Percentiles rank a stretch among this genome's conserved stretches.
Conservation (phyloP, 1,140 invertebrate species). For the Mizuhopecten yessoensis region DNA sequence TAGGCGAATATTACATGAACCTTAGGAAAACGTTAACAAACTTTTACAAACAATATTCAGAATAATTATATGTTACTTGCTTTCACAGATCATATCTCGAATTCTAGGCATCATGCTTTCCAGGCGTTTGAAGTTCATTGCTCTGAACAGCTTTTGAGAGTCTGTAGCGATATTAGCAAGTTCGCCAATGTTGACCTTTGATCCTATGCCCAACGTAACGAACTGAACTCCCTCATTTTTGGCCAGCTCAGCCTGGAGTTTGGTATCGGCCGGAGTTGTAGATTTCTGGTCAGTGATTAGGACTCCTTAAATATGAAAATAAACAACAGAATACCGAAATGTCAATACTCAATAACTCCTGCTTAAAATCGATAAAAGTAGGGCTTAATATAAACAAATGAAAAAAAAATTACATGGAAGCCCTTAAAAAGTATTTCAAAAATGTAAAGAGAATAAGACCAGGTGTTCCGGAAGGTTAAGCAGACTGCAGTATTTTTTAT, state of each 20-base stretch:
- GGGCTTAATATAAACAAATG: too few relatives aligned
- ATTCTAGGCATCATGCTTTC: constrained; percentile 61
- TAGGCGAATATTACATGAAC: too few relatives aligned
- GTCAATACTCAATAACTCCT: too few relatives aligned
- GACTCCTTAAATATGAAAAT: constrained; percentile 47
- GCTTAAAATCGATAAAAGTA: too few relatives aligned
- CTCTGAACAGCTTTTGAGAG: constrained; percentile 57
- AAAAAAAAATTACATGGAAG: too few relatives aligned
- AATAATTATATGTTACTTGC: constrained; percentile 49
- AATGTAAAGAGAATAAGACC: too few relatives aligned
- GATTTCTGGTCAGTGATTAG: constrained; percentile 59
- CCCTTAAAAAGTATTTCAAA: too few relatives aligned
- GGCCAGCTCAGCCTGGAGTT: constrained; percentile 47
- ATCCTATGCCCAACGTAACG: constrained; percentile 58
- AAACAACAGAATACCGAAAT: too few relatives aligned
- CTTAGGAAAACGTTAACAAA: too few relatives aligned
- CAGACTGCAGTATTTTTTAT: too few relatives aligned
- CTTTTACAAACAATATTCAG: too few relatives aligned
- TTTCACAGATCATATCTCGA: constrained; percentile 70
- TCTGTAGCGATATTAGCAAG: constrained; percentile 66
- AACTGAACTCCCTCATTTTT: constrained; percentile 56
- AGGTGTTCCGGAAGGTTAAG: too few relatives aligned
- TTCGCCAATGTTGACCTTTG: constrained; percentile 59
- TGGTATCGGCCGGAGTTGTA: constrained; percentile 43
- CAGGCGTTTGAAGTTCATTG: constrained; percentile 61